phyloP scores from a whole-genome alignment of 2,113 vertebrate species.

The Phaethornis superciliosus region DNA sequence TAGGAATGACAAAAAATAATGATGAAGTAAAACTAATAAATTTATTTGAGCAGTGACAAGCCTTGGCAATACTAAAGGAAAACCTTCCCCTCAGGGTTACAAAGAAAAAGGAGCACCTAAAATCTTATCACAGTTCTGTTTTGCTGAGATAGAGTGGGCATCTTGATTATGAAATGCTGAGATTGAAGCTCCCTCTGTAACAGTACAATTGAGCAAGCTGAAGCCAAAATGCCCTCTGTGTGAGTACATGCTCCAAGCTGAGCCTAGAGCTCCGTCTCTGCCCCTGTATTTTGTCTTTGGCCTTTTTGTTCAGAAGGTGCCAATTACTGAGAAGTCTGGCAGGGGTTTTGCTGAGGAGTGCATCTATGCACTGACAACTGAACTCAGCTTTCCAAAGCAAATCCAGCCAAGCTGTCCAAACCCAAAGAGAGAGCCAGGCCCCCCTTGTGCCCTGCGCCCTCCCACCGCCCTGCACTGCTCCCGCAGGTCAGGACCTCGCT shows the following conservation, averaged over 20 bases:
- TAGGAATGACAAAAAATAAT: not conserved
- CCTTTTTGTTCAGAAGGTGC: conserved; percentile 24
- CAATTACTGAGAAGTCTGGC: not conserved
- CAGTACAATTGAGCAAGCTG: not conserved
- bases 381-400: not conserved
- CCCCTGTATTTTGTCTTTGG: not conserved
- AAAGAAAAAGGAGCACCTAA: not conserved
- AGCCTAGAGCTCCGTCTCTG: not conserved
- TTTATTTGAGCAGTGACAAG: not conserved
- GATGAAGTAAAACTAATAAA: not conserved
- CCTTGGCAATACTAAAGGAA: not conserved
- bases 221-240: not conserved
- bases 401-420: not conserved
- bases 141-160: not conserved
- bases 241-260: accelerated
- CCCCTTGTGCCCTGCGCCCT: accelerated
- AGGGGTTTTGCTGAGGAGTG: not conserved
- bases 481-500: accelerated
- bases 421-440: accelerated
- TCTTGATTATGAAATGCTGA: not conserved
- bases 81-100: not conserved
- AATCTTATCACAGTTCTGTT: not conserved
- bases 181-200: not conserved
- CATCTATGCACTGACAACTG: not conserved
- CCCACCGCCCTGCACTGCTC: not conserved